A percentile compares a stretch with the other conserved stretches of the same genome.
Evolutionary conservation across 2,113 vertebrate species (phyloP).

Genomic region (Phrynosoma blainvillii): DNA sequence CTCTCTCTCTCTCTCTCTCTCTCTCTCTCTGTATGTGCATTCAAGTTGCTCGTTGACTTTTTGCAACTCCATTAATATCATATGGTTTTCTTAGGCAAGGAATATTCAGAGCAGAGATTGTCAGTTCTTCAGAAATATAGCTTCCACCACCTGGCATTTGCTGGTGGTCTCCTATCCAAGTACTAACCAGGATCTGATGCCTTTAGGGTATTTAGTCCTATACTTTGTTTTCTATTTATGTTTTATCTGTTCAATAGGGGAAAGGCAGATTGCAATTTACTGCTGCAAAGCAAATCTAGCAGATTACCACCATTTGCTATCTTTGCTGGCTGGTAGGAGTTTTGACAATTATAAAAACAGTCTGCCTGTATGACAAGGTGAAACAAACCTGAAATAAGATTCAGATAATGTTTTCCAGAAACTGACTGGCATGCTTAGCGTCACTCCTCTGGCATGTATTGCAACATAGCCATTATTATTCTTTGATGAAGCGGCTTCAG

Average conservation of each 20-base stretch:
- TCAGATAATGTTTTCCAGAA: not conserved
- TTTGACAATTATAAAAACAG: constrained; percentile 9
- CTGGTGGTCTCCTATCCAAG: too few relatives aligned
- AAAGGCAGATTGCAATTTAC: not conserved
- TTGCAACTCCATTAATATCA: too few relatives aligned
- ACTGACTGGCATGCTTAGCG: not conserved
- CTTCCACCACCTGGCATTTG: too few relatives aligned
- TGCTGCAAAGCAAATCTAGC: not conserved
- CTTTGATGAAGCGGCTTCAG: not conserved
- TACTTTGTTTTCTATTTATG: not conserved
- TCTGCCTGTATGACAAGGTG: not conserved
- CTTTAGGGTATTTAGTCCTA: too few relatives aligned
- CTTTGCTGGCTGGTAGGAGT: not conserved
- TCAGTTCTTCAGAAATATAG: too few relatives aligned
- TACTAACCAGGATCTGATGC: too few relatives aligned
- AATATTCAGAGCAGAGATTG: too few relatives aligned
- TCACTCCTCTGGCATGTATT: not conserved
- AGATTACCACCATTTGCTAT: constrained; percentile 6
- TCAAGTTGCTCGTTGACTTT: too few relatives aligned
- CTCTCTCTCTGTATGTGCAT: too few relatives aligned
- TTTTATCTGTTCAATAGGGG: not conserved
- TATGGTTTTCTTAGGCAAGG: too few relatives aligned
- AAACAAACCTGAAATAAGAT: not conserved
- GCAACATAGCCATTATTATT: not conserved
- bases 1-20: too few relatives aligned